Evolutionary conservation across 2,797 vertebrate species (phyloP), one percentile per base, ranked within the genome.

Genomic region (Labeo calbasu): DNA sequence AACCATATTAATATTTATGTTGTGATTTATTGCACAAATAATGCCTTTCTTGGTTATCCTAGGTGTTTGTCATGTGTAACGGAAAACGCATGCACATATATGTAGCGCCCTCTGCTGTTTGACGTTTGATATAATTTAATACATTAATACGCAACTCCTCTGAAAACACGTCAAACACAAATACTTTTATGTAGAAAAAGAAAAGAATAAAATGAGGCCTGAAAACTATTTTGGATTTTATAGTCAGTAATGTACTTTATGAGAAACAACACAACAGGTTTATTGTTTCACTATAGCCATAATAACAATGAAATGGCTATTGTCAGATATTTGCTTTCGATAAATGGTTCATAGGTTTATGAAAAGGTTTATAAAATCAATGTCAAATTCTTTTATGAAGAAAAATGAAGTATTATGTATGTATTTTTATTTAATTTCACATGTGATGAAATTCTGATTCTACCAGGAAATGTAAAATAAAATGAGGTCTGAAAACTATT

Each of bases 71-170:
- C 40, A 43, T 14, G 11, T 61, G 12, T 25, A 25, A 14, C n/a
- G 23, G 55, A 11, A 19, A 19, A 55, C 25, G 0, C 59, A 28
- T 63, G 14, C 13, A 28, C 5, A 53, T 32, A 25, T 17, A 36
- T 75, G 25, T 36, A 59, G 32, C 73, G 32, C 53, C 73, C 53
- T 77, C 73, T 77, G 53, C 53, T 77, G 73, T 77, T 59, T 59
- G 21, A 23, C 7, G 1, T 59, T 32, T 40, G 21, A 4, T 36
- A 23, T 15, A 15, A 59, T 53, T 43, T 43, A 21, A 36, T 55
- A 9, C 17, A 25, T 75, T 21, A 10, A 32, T 32, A 12, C 15
- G 12, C 5, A 8, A 51, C 28, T 51, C 46, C 9, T 28, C 0
- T 51, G 9, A 32, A 73, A 11, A 19, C 8, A 46, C 4, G 6